phyloP scores from a whole-genome alignment of 2,113 vertebrate species.

The Rhea americana region DNA sequence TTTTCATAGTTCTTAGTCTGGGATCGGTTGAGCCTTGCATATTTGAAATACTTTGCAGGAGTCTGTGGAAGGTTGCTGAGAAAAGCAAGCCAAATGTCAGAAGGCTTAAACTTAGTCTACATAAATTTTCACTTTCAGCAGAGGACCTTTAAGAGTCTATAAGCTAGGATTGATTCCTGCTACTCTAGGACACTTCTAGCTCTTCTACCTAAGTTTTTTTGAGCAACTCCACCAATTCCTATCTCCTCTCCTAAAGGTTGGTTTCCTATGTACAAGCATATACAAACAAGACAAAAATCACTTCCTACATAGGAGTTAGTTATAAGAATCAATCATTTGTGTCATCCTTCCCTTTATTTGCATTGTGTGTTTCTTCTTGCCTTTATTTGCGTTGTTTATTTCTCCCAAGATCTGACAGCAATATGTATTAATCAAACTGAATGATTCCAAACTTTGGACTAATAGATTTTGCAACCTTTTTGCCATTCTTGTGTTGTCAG shows the following conservation, averaged over 20 bases:
- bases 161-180: accelerated
- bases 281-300: background rate
- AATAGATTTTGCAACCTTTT: background rate
- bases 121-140: background rate
- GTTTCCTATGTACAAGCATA: background rate
- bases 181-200: background rate
- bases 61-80: background rate
- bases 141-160: background rate
- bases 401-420: background rate
- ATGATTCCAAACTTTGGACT: background rate
- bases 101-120: background rate
- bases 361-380: background rate
- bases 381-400: background rate
- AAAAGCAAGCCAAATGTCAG: background rate
- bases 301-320: background rate
- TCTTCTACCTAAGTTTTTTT: background rate
- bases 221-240: background rate
- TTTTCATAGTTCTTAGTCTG: background rate
- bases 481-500: background rate
- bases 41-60: background rate
- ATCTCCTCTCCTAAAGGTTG: background rate
- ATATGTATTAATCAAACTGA: background rate
- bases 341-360: background rate
- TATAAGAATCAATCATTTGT: background rate
- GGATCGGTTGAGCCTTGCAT: background rate